A percentile compares a stretch with the other conserved stretches of the same genome.
Evolutionary conservation across 1,140 invertebrate genomes (phyloP).

Genomic region (Sycophaga agraensis): DNA sequence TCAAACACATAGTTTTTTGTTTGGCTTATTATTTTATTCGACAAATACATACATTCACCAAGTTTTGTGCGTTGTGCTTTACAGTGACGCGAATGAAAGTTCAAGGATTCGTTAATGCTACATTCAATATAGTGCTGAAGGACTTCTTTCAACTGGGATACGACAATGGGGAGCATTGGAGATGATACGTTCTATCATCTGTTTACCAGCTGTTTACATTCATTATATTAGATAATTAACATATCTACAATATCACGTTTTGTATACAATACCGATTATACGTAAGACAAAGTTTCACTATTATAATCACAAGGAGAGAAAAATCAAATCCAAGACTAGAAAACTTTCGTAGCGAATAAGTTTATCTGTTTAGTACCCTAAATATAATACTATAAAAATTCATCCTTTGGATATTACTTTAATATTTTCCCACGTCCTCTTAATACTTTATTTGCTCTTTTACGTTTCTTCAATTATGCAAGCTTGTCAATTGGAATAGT

Average conservation of each 20-base stretch:
- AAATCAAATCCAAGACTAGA: neutral
- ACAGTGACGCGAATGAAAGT: slow-evolving; percentile 71
- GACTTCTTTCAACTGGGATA: slow-evolving; percentile 71
- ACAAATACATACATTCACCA: too few species aligned
- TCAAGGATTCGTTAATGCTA: slow-evolving; percentile 65
- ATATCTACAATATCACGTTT: neutral
- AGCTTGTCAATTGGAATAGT: slow-evolving; percentile 1
- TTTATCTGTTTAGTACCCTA: slow-evolving; percentile 5
- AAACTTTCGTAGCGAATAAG: neutral
- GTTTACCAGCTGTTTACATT: neutral
- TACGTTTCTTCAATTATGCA: neutral
- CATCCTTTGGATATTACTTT: neutral
- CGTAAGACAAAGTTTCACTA: neutral
- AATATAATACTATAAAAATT: slow-evolving; percentile 13
- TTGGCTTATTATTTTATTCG: neutral
- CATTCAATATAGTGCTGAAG: slow-evolving; percentile 71
- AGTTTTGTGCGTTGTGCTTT: too few species aligned
- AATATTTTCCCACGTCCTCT: neutral
- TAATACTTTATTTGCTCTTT: neutral
- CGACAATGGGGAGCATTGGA: slow-evolving; percentile 44
- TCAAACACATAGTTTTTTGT: too few species aligned
- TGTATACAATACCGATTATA: neutral
- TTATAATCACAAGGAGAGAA: neutral
- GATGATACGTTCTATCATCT: too few species aligned
- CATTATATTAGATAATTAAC: neutral